Evolutionary conservation across 2,113 vertebrate genomes (phyloP), one percentile per base, ranked within the genome.

Genomic region (Grammomys dolichurus): DNA sequence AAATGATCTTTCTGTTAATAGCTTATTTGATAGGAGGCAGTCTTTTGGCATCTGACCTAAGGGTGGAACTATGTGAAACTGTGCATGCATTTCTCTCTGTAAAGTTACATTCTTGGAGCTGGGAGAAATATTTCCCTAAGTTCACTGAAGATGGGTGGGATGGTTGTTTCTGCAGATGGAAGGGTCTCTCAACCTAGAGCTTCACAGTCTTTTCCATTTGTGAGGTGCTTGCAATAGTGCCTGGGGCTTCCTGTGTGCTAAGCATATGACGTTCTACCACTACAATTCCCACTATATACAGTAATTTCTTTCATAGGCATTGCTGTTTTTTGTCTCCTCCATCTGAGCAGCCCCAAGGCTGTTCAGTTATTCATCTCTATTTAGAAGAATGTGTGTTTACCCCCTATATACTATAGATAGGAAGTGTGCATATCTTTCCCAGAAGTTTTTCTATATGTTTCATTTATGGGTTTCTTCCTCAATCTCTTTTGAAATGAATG

Each of bases 1-100:
- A 93, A 84, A 84, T 73, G 73, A 89, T 93, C 67, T 92, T 95
- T 43, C 89, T 58, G 75, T 48, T 51, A 96, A 87, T 73, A 87
- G 56, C 13, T 17, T 87, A 19, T 90, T 96, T 78, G 89, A 70
- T 85, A 33, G 17, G 43, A 51, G 54, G 26, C 28, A 75, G 31
- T 84, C 31, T 88, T 93, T 80, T 91, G 90, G 65, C 78, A 69
- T 78, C 67, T 90, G 85, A 72, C 43, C 81, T 81, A 58, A 82
- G 40, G 65, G 63, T 46, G 33, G 75, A 84, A 95, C 36, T 87
- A 20, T 60, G 19, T 5, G 77, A 46, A 36, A 16, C 87, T 94
- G 73, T 73, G 12, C 7, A 43, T 86, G 24, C 56, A 82, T 70
- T 97, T 91, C n/a, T 95, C 0, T 89, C 36, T 93, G 73, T 80